Evolutionary conservation across 2,113 vertebrate genomes (phyloP).

Genomic region (Austrofundulus limnaeus): DNA sequence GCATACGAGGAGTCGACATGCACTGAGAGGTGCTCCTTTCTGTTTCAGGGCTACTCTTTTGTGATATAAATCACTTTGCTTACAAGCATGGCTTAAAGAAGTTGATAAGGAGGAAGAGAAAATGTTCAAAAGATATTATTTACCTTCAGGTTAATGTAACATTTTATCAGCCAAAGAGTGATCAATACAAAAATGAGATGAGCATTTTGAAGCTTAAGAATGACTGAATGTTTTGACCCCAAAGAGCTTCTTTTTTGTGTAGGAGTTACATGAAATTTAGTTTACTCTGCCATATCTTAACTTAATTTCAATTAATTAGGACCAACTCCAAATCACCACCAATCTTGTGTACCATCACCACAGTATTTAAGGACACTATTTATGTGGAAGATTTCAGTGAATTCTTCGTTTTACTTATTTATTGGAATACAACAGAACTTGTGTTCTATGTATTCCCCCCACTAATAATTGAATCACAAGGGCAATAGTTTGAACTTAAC

Average conservation of each 20-base stretch:
- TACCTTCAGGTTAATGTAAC: slow-evolving; percentile 13
- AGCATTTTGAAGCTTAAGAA: slow-evolving; percentile 32
- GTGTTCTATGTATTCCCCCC: slow-evolving; percentile 41
- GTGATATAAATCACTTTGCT: slow-evolving; percentile 20
- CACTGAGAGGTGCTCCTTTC: slow-evolving; percentile 16
- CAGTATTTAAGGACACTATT: slow-evolving; percentile 73
- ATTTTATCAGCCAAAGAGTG: slow-evolving; percentile 53
- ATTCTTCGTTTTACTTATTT: slow-evolving; percentile 75
- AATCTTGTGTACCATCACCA: slow-evolving; percentile 44
- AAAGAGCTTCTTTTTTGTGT: slow-evolving; percentile 15
- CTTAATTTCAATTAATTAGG: slow-evolving; percentile 61
- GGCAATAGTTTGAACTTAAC: slow-evolving; percentile 46
- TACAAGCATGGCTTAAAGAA: slow-evolving; percentile 13
- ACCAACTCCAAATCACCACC: slow-evolving; percentile 41
- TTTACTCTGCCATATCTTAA: slow-evolving; percentile 32
- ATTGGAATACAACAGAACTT: slow-evolving; percentile 59
- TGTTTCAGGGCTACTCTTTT: slow-evolving; percentile 35
- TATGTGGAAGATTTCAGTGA: slow-evolving; percentile 66
- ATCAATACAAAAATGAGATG: slow-evolving; percentile 52
- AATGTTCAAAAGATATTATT: slow-evolving; percentile 11
- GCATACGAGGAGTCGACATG: not conserved
- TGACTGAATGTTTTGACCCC: slow-evolving; percentile 5
- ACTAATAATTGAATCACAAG: slow-evolving; percentile 51
- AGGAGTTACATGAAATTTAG: slow-evolving; percentile 46
- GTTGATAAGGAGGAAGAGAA: slow-evolving; percentile 12